Percentiles rank a stretch among this genome's conserved stretches.
phyloP scores from a whole-genome alignment of 2,113 vertebrate genomes.

The Opisthocomus hoazin region DNA sequence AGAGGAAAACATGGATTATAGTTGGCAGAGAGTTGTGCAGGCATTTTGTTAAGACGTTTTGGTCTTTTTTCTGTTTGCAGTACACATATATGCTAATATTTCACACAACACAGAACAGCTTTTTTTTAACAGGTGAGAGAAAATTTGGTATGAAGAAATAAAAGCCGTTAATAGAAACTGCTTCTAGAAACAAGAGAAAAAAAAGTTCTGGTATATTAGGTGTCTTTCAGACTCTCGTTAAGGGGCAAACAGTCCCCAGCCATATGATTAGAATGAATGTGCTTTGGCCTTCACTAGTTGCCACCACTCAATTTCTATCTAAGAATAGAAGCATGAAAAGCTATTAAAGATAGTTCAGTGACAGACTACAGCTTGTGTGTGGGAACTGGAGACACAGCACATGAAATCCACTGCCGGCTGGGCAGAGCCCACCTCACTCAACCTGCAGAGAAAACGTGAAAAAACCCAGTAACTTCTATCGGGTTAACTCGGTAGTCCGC shows the following conservation, averaged over 20 bases:
- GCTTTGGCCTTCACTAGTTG: slow-evolving; percentile 48
- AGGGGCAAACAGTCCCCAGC: slow-evolving; percentile 5
- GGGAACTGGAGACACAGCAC: slow-evolving; percentile 35
- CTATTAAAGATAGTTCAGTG: slow-evolving; percentile 55
- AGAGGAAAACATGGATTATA: slow-evolving; percentile 15
- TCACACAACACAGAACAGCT: not conserved
- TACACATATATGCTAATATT: not conserved
- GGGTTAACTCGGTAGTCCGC: not conserved
- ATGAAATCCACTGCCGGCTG: slow-evolving; percentile 25
- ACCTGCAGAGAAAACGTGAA: slow-evolving; percentile 12
- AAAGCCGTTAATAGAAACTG: not conserved
- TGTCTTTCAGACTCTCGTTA: slow-evolving; percentile 5
- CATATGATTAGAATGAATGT: slow-evolving; percentile 28
- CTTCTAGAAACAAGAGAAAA: not conserved
- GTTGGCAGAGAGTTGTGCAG: not conserved
- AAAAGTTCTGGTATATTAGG: not conserved
- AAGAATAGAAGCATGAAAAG: slow-evolving; percentile 60
- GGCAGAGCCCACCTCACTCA: slow-evolving; percentile 17
- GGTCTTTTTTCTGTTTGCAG: not conserved
- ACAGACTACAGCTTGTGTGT: slow-evolving; percentile 55
- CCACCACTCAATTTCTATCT: slow-evolving; percentile 50
- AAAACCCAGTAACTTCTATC: not conserved
- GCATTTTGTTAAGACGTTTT: not conserved
- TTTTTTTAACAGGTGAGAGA: not conserved
- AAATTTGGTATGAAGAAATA: not conserved